A percentile compares a stretch with the other conserved stretches of the same genome.
Conservation (phyloP, 2,888 invertebrate genomes). For the Pterobdella sp. region DNA sequence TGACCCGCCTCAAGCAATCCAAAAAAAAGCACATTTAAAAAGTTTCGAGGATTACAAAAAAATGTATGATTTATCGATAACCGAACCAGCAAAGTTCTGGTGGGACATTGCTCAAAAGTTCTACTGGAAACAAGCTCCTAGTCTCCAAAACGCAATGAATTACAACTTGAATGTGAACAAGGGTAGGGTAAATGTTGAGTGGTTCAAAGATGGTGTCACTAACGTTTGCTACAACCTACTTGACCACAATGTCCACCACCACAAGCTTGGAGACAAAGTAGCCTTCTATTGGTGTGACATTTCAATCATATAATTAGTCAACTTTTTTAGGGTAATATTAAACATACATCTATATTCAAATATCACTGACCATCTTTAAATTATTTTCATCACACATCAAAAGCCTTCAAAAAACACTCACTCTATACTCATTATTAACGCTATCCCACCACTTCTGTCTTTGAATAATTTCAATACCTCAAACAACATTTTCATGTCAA, state of each 20-base stretch:
- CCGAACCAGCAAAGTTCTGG: slow-evolving; percentile 87
- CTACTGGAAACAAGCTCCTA: slow-evolving; percentile 65
- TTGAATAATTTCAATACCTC: no score
- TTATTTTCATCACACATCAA: not conserved
- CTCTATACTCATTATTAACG: not conserved
- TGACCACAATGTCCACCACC: slow-evolving; percentile 74
- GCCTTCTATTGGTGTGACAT: slow-evolving; percentile 84
- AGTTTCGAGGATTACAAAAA: slow-evolving; percentile 69
- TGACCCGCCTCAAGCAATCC: slow-evolving; percentile 42
- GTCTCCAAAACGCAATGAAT: slow-evolving; percentile 64
- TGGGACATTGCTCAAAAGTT: slow-evolving; percentile 82
- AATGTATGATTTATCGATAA: slow-evolving; percentile 76
- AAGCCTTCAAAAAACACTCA: not conserved
- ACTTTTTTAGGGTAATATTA: not conserved
- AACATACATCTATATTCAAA: no score
- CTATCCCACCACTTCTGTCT: no score
- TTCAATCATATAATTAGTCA: not conserved
- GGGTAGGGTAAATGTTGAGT: slow-evolving; percentile 82
- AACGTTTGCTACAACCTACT: slow-evolving; percentile 91
- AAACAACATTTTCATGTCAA: no score
- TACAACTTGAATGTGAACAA: slow-evolving; percentile 82
- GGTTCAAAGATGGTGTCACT: slow-evolving; percentile 88
- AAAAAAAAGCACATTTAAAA: slow-evolving; percentile 56
- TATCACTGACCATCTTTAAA: not conserved
- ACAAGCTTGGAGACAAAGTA: slow-evolving; percentile 77